These are phyloP conservation scores for Melinopterus prodromus DNA, from an alignment of 2,888 invertebrate species.

Conservation along the genomic window DNA sequence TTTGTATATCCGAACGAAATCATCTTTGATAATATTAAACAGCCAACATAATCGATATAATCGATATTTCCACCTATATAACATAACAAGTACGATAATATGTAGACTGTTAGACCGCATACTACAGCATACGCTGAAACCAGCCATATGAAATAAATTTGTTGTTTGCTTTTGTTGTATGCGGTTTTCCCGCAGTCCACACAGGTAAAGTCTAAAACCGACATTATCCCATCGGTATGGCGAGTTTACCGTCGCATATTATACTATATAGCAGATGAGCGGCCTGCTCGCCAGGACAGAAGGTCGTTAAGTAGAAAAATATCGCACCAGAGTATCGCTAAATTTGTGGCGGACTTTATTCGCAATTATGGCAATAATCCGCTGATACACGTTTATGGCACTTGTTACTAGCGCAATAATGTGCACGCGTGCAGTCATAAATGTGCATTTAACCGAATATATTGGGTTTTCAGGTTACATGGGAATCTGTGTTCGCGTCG, in stretches of 20 bases:
- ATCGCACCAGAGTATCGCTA: constrained; percentile 28
- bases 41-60: too few relatives aligned
- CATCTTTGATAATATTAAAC: too few relatives aligned
- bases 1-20: too few relatives aligned
- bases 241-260: neutral
- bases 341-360: constrained; percentile 42
- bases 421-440: constrained; percentile 51
- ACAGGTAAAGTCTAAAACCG: too few relatives aligned
- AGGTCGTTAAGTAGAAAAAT: constrained; percentile 24
- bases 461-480: constrained; percentile 49
- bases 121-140: too few relatives aligned
- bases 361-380: constrained; percentile 51
- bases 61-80: too few relatives aligned
- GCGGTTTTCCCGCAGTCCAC: too few relatives aligned
- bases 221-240: neutral
- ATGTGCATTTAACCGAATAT: constrained; percentile 52
- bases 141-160: neutral
- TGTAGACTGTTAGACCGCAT: too few relatives aligned
- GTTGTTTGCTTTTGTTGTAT: neutral
- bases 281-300: constrained; percentile 11
- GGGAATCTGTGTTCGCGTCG: constrained; percentile 41
- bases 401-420: constrained; percentile 53
- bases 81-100: too few relatives aligned
- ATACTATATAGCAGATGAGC: constrained; percentile 1
- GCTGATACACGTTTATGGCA: constrained; percentile 54